Percentiles rank a stretch among this genome's conserved stretches.
These are phyloP conservation scores for Charina bottae DNA, from an alignment of 2,113 vertebrate genomes.

Conservation along the genomic window DNA sequence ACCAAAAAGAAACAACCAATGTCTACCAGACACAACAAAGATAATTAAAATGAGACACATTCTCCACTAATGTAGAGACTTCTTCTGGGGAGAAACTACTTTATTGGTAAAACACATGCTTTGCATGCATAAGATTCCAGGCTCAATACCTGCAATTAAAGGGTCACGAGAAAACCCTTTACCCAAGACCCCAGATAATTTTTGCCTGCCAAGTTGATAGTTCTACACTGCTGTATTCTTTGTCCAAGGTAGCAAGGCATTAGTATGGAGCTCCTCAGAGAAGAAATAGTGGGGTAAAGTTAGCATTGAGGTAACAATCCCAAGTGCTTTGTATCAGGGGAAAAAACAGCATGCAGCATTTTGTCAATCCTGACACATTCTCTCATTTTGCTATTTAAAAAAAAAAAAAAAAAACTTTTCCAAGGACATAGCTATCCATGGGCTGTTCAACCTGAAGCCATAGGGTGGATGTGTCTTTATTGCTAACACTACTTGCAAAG, in stretches of 20 bases:
- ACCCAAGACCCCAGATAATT: background rate
- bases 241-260: background rate
- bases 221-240: background rate
- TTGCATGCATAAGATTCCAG: background rate
- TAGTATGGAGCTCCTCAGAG: background rate
- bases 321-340: background rate
- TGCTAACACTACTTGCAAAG: background rate
- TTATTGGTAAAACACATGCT: background rate
- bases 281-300: background rate
- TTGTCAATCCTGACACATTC: background rate
- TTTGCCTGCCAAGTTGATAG: background rate
- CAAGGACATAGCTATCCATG: background rate
- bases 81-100: background rate
- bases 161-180: background rate
- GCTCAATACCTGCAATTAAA: constrained; percentile 5
- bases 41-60: constrained; percentile 13
- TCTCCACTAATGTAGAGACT: background rate
- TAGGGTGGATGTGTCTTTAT: background rate
- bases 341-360: background rate
- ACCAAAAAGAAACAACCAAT: background rate
- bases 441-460: background rate
- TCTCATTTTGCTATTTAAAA: background rate
- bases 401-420: background rate
- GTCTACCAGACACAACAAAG: background rate
- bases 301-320: background rate